A percentile compares a stretch with the other conserved stretches of the same genome.
Evolutionary conservation across 2,888 invertebrate species (phyloP).

Genomic region (Nomada ferruginata): DNA sequence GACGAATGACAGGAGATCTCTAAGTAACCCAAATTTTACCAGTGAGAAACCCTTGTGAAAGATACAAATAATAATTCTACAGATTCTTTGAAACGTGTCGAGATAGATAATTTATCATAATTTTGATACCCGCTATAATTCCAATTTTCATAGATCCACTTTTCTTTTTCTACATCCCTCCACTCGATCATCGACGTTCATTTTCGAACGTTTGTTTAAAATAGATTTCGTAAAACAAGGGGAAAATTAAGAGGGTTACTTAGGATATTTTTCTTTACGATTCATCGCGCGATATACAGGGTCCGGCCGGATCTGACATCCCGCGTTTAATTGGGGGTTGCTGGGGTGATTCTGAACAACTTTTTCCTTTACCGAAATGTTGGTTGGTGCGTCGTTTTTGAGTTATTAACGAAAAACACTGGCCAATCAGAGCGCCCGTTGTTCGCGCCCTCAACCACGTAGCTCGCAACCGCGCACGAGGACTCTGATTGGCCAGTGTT

Average conservation of each 20-base stretch:
- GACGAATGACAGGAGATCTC: constrained; percentile 43
- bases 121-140: constrained; percentile 55
- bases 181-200: background rate
- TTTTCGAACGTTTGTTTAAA: background rate
- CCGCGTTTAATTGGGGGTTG: too few relatives aligned
- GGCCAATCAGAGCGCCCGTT: too few relatives aligned
- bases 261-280: constrained; percentile 39
- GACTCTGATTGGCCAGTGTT: too few relatives aligned
- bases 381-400: too few relatives aligned
- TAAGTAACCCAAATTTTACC: constrained; percentile 62
- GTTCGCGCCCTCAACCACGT: too few relatives aligned
- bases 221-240: background rate
- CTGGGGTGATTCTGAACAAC: too few relatives aligned
- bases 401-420: too few relatives aligned
- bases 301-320: too few relatives aligned
- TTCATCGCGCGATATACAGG: too few relatives aligned
- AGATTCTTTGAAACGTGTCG: background rate
- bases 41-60: background rate
- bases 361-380: too few relatives aligned
- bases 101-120: constrained; percentile 19
- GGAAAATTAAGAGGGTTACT: constrained; percentile 60
- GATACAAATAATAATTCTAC: background rate
- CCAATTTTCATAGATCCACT: constrained; percentile 51
- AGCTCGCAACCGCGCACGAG: too few relatives aligned
- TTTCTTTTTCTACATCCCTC: constrained; percentile 19